Conservation (phyloP, 2,113 vertebrate species). For the Corythornis cristatus region DNA sequence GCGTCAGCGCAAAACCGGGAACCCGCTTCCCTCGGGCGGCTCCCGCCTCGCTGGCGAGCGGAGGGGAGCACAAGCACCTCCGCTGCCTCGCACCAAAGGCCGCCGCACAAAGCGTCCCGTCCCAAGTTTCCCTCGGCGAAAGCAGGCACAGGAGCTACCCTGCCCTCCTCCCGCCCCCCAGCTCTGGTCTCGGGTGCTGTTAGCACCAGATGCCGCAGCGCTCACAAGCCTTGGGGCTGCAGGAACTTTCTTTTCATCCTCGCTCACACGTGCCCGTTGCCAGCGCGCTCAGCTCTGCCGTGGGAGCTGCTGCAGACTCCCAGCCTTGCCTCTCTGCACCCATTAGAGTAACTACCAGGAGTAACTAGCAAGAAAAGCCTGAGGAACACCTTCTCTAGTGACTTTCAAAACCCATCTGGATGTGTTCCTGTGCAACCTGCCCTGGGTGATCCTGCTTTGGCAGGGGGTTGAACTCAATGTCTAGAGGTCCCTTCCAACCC, state of each 20-base stretch:
- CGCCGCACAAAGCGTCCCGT: rapidly evolving
- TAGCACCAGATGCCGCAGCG: rapidly evolving
- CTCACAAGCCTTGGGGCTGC: background rate
- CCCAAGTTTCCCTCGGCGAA: background rate
- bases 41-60: rapidly evolving
- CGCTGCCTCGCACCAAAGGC: background rate
- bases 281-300: background rate
- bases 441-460: no score
- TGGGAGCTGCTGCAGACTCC: rapidly evolving
- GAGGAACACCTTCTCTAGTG: background rate
- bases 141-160: rapidly evolving
- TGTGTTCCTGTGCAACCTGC: no score
- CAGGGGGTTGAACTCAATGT: no score
- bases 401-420: no score
- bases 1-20: background rate
- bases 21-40: rapidly evolving
- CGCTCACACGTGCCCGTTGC: background rate
- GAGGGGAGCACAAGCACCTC: rapidly evolving
- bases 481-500: no score
- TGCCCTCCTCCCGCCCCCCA: rapidly evolving
- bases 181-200: background rate
- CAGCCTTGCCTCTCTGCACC: background rate
- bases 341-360: background rate
- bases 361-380: background rate
- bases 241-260: background rate